Percentiles rank a stretch among this genome's conserved stretches.
Evolutionary conservation across 2,888 invertebrate genomes (phyloP).

Genomic region (Escarpia spicata): DNA sequence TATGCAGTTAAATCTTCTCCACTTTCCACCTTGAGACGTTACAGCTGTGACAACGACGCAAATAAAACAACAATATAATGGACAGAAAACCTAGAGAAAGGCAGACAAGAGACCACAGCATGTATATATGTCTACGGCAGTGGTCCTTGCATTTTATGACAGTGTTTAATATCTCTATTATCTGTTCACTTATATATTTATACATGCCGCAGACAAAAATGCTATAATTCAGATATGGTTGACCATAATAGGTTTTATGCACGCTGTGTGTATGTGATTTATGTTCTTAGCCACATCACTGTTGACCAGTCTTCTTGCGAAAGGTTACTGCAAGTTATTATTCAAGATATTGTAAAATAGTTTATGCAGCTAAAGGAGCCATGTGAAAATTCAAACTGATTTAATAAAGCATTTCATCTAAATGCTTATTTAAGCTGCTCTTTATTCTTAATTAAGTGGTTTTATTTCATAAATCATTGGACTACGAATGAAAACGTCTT

Average conservation of each 20-base stretch:
- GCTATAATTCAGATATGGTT: neutral
- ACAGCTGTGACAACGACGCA: neutral
- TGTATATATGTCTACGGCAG: neutral
- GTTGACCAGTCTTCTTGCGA: neutral
- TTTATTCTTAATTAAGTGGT: too few species aligned
- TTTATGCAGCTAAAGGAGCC: too few species aligned
- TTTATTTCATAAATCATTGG: too few species aligned
- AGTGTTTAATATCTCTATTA: neutral
- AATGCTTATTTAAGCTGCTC: too few species aligned
- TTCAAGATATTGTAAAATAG: too few species aligned
- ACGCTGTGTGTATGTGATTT: neutral
- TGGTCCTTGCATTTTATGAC: neutral
- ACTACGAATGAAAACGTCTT: too few species aligned
- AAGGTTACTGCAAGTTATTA: neutral
- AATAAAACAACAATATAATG: neutral
- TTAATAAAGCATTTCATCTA: too few species aligned
- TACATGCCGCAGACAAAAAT: neutral
- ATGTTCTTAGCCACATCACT: neutral
- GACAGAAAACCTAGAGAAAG: neutral
- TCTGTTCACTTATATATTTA: neutral
- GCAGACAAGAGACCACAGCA: neutral
- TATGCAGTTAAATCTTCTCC: neutral
- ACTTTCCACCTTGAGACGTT: neutral
- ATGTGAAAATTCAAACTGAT: too few species aligned
- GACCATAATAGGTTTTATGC: conserved; percentile 5